Conservation (phyloP, 2,888 invertebrate genomes). For the Nineta flava region DNA sequence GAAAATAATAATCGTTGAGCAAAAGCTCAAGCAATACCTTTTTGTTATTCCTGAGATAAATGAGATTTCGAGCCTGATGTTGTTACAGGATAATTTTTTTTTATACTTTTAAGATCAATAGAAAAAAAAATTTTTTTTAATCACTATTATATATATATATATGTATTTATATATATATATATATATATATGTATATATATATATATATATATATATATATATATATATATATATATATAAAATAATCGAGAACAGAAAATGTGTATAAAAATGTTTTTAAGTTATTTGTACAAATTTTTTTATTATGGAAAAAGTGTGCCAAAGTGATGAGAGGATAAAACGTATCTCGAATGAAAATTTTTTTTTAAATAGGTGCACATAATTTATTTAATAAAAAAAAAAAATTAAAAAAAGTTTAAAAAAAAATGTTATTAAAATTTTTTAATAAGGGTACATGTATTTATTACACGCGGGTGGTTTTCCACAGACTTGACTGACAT, state of each 20-base stretch:
- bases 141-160: no score
- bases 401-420: background rate
- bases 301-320: slow-evolving; percentile 25
- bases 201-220: no score
- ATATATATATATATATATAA: slow-evolving; percentile 27
- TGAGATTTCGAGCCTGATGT: no score
- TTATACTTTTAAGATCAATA: no score
- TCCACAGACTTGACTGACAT: background rate
- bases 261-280: slow-evolving; percentile 28
- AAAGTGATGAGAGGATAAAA: slow-evolving; percentile 27
- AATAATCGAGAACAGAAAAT: slow-evolving; percentile 12
- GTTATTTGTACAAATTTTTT: slow-evolving; percentile 33
- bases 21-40: no score
- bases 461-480: slow-evolving; percentile 17
- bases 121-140: no score
- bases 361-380: slow-evolving; percentile 28
- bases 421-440: slow-evolving; percentile 15
- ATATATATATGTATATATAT: no score
- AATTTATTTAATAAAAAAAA: slow-evolving; percentile 20
- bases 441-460: slow-evolving; percentile 29
- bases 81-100: no score
- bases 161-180: slow-evolving; percentile 17
- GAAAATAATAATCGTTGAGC: no score
- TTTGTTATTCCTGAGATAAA: no score
- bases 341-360: slow-evolving; percentile 13